phyloP scores from a whole-genome alignment of 2,888 invertebrate species.

The Steromphala cineraria region DNA sequence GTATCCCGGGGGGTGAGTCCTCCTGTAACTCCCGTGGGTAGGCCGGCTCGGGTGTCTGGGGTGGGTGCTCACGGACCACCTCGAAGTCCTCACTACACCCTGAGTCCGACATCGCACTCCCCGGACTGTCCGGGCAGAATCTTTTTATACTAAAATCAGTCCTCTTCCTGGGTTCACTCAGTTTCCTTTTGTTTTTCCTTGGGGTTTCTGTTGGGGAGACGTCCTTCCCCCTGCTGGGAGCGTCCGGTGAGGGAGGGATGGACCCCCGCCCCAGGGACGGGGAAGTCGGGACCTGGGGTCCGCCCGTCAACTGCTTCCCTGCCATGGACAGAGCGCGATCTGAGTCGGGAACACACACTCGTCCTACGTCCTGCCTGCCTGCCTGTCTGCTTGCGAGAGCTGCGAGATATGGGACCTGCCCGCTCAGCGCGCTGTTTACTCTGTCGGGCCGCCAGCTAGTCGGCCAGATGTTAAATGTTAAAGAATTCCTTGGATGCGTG shows the following conservation, averaged over 20 bases:
- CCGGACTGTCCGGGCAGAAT: conserved; percentile 63
- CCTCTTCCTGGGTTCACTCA: conserved; percentile 79
- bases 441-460: conserved; percentile 50
- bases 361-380: neutral
- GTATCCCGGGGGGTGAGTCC: conserved; percentile 24
- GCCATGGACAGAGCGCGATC: neutral
- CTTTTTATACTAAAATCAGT: conserved; percentile 69
- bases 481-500: conserved; percentile 66
- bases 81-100: conserved; percentile 56
- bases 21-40: conserved; percentile 28
- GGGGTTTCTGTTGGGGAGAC: conserved; percentile 36
- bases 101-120: conserved; percentile 62
- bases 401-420: neutral
- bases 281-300: conserved; percentile 31
- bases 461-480: conserved; percentile 70
- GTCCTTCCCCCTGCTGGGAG: conserved; percentile 17
- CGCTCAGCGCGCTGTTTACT: conserved; percentile 21
- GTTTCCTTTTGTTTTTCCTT: conserved; percentile 81
- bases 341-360: neutral
- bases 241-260: conserved; percentile 12
- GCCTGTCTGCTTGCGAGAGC: neutral
- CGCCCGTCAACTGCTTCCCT: conserved; percentile 7
- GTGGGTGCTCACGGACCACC: conserved; percentile 47
- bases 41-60: conserved; percentile 39
- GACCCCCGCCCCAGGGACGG: conserved; percentile 22